phyloP scores from a whole-genome alignment of 2,113 vertebrate genomes.

The Chrysemys picta region DNA sequence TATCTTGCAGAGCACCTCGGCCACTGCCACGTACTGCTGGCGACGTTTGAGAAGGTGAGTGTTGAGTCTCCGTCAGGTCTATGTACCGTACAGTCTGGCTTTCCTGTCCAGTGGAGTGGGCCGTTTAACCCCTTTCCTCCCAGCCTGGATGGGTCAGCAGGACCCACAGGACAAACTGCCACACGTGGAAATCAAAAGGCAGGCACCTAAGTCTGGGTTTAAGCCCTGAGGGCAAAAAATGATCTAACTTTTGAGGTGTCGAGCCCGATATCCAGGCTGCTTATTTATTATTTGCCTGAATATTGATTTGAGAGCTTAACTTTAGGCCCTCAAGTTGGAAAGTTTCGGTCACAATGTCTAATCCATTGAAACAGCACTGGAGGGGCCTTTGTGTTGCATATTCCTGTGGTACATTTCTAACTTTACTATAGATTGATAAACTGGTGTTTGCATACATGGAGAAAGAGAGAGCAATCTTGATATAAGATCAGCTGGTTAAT shows the following conservation, averaged over 20 bases:
- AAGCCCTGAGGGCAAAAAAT: neutral
- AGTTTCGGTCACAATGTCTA: neutral
- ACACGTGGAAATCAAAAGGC: neutral
- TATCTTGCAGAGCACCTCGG: conserved; percentile 90
- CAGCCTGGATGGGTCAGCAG: neutral
- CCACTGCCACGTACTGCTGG: conserved; percentile 94
- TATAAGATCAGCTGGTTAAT: neutral
- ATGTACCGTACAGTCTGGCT: neutral
- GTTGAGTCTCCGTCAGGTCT: neutral
- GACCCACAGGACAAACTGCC: neutral
- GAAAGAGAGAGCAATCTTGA: neutral
- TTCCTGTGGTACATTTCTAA: neutral
- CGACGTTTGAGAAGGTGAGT: conserved; percentile 96
- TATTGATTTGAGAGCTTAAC: neutral
- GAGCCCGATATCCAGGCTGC: neutral
- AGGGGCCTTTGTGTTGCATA: neutral
- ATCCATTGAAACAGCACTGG: neutral
- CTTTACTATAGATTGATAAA: neutral
- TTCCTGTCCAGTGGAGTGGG: neutral
- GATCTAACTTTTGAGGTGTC: neutral
- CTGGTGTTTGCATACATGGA: fast-evolving
- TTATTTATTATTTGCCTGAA: neutral
- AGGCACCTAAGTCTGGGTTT: neutral
- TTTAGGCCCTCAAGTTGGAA: neutral
- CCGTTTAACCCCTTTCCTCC: neutral